phyloP scores from a whole-genome alignment of 1,140 invertebrate species.

The Drosophila orena region DNA sequence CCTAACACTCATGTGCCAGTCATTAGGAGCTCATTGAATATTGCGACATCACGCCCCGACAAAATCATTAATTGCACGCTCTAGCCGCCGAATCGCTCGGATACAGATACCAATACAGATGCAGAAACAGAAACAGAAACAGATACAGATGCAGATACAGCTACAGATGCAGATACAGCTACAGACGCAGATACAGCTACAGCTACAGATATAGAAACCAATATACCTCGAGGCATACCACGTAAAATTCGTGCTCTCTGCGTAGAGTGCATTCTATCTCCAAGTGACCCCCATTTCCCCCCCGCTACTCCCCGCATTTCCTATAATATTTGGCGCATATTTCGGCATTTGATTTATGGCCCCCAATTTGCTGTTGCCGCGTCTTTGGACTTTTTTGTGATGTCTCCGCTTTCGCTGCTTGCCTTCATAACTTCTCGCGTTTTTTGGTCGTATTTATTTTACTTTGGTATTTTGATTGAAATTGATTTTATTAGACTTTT shows the following conservation, averaged over 20 bases:
- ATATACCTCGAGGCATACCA: neutral
- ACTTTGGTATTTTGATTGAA: conserved; percentile 65
- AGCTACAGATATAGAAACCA: neutral
- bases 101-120: conserved; percentile 18
- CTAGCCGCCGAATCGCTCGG: conserved; percentile 23
- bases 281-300: conserved; percentile 5
- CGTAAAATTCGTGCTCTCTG: neutral
- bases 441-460: conserved; percentile 49
- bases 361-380: conserved; percentile 33
- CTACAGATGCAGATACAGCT: conserved; percentile 16
- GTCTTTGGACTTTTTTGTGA: conserved; percentile 11
- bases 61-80: conserved; percentile 62
- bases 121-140: conserved; percentile 21
- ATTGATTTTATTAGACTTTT: conserved; percentile 72
- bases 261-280: conserved; percentile 26
- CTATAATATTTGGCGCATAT: conserved; percentile 60
- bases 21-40: conserved; percentile 73
- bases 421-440: conserved; percentile 48
- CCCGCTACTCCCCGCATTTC: conserved; percentile 1
- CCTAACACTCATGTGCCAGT: conserved; percentile 59
- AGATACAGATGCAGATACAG: conserved; percentile 8
- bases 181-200: conserved; percentile 18
- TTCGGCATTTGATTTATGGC: conserved; percentile 67
- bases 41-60: conserved; percentile 66
- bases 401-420: conserved; percentile 8